phyloP scores from a whole-genome alignment of 2,113 vertebrate species.

The Rallus limicola region DNA sequence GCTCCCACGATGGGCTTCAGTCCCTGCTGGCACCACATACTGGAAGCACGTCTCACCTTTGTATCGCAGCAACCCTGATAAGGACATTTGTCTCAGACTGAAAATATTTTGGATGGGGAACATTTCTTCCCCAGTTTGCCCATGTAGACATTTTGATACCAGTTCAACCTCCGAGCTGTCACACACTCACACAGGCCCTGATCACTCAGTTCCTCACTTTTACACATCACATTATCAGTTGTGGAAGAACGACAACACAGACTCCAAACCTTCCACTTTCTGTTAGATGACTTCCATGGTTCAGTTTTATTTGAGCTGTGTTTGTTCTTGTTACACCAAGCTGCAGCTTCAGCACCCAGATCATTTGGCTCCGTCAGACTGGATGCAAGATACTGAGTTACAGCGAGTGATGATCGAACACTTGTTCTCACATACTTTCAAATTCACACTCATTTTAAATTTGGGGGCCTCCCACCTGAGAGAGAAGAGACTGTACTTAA shows the following conservation, averaged over 20 bases:
- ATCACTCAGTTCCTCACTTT: accelerated
- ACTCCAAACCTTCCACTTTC: neutral
- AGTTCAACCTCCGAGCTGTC: neutral
- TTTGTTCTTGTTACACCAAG: neutral
- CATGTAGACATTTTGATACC: neutral
- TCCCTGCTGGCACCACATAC: accelerated
- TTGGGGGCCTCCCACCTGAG: neutral
- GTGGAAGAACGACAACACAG: accelerated
- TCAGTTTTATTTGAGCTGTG: neutral
- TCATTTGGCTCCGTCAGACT: neutral
- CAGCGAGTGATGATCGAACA: neutral
- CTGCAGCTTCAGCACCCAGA: neutral
- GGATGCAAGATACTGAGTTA: accelerated
- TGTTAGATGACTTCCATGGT: neutral
- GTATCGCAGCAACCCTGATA: neutral
- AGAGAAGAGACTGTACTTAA: neutral
- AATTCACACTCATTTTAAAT: neutral
- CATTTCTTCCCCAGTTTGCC: neutral
- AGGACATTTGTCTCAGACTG: neutral
- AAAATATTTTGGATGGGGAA: neutral
- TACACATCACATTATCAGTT: accelerated
- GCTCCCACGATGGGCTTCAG: accelerated
- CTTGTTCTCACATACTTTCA: neutral
- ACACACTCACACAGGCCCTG: neutral
- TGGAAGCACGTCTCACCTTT: neutral